Evolutionary conservation across 2,797 vertebrate species (phyloP), one percentile per base, ranked within the genome.

Genomic region (Acanthis flammea): DNA sequence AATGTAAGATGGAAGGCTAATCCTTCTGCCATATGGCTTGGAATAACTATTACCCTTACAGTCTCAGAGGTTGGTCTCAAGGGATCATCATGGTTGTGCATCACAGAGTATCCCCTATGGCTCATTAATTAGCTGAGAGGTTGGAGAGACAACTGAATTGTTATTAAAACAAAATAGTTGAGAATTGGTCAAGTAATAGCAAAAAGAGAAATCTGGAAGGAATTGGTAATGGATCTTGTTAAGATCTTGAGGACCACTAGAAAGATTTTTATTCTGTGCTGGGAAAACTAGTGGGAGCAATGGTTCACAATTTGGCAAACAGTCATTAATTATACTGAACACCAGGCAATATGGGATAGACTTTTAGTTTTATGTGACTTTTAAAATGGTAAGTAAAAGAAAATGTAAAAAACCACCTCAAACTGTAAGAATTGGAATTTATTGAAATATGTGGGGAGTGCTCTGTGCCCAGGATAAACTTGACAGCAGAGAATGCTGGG

Each of bases 101-200:
- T 44, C 71, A 60, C 19, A 41, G 44, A 41, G 28, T 76, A 14
- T 94, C 22, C 72, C 51, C 18, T 71, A 15, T 44, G 70, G 30
- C 54, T 72, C 88, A 55, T 94, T 92, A 84, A 94, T 94, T 95
- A 94, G 13, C 11, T 57, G 35, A 71, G 60, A 91, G 28, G 15
- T 48, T 85, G 53, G n/a, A 58, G 41, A 94, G 27, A 96, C 42
- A 72, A 77, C 8, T 82, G 57, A 91, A 85, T 14, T 35, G 47
- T 86, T 95, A 87, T 47, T 95, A 50, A 73, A 91, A 79, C 7
- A 50, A 75, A 95, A 54, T 35, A 45, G 19, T 55, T 81, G 66
- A 81, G 67, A 77, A 61, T 51, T 58, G 62, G 9, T 13, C 30
- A 35, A 86, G 14, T 62, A 87, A 66, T 41, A 90, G 12, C 23